A percentile compares a stretch with the other conserved stretches of the same genome.
phyloP scores from a whole-genome alignment of 2,113 vertebrate genomes.

The Mesembrinibis cayennensis region DNA sequence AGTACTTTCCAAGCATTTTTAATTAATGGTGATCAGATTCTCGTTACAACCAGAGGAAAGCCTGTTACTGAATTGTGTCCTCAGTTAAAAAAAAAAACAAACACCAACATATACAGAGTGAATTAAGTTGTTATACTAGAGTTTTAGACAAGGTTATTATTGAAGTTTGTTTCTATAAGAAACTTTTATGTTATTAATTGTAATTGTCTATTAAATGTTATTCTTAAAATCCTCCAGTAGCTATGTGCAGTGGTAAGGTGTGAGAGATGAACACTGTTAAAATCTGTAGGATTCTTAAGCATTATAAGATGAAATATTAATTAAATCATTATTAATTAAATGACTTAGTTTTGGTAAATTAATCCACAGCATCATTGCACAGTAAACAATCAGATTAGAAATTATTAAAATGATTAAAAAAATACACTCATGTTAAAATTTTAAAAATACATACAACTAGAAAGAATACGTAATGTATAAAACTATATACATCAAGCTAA shows the following conservation, averaged over 20 bases:
- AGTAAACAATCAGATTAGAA: not conserved
- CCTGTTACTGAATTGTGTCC: not conserved
- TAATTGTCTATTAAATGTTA: not conserved
- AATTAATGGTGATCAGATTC: constrained; percentile 34
- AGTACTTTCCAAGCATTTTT: not conserved
- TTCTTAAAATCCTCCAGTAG: not conserved
- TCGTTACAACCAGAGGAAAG: not conserved
- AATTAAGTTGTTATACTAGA: not conserved
- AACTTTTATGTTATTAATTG: not conserved
- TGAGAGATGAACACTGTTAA: not conserved
- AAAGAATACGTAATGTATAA: not conserved
- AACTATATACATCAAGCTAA: not conserved
- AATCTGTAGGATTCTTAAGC: not conserved
- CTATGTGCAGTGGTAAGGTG: not conserved
- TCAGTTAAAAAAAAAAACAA: not conserved
- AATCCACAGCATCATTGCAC: not conserved
- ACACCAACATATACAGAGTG: not conserved
- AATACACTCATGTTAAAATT: not conserved
- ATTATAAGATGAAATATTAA: not conserved
- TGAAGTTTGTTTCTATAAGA: not conserved
- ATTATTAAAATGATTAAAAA: not conserved
- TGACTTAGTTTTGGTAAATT: not conserved
- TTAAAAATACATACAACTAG: not conserved
- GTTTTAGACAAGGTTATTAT: not conserved
- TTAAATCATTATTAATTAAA: not conserved